These are phyloP conservation scores for Budorcas taxicolor DNA, from an alignment of 2,113 vertebrate genomes.

Conservation along the genomic window DNA sequence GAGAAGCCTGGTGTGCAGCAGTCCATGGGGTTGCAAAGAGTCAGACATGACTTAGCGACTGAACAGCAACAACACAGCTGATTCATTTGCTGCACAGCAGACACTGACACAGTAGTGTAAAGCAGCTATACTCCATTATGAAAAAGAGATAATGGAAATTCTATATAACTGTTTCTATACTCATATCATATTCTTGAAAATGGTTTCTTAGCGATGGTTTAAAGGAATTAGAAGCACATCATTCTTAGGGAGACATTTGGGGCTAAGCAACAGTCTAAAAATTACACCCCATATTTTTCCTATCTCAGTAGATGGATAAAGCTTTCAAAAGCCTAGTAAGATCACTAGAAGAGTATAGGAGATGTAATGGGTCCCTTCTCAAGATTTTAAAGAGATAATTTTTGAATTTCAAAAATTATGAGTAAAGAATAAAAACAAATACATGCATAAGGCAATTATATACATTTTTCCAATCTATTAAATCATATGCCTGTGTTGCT, in stretches of 20 bases:
- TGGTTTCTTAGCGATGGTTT: neutral
- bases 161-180: neutral
- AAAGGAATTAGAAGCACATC: neutral
- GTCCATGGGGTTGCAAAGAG: neutral
- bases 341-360: neutral
- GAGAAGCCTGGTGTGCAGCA: neutral
- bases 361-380: neutral
- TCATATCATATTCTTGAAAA: neutral
- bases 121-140: neutral
- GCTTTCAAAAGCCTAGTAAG: neutral
- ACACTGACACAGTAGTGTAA: neutral
- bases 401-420: neutral
- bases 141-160: neutral
- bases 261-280: neutral
- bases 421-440: neutral
- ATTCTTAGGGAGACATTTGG: neutral
- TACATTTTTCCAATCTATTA: neutral
- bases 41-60: neutral
- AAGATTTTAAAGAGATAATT: neutral
- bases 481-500: neutral
- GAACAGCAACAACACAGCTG: neutral
- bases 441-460: neutral
- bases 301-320: neutral
- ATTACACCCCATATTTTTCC: neutral
- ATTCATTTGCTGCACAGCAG: neutral